These are phyloP conservation scores for Aleiodes leptofemur DNA, from an alignment of 2,888 invertebrate genomes.

Conservation along the genomic window DNA sequence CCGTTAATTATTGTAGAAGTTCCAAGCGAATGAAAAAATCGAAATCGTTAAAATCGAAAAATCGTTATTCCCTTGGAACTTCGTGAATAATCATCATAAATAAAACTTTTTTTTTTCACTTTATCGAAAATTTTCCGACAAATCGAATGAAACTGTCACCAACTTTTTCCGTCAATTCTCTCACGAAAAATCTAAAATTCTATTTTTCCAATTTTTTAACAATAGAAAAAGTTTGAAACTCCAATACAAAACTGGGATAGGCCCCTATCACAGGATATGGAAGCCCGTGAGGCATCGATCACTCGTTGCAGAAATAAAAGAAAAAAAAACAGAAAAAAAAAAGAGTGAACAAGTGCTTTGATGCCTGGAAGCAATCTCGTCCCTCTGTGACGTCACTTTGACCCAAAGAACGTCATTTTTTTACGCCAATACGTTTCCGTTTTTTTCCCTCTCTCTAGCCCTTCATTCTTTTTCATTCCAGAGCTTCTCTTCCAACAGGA, in stretches of 20 bases:
- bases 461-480: neutral
- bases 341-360: constrained; percentile 10
- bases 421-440: neutral
- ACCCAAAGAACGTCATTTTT: constrained; percentile 2
- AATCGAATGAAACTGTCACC: no score
- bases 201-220: neutral
- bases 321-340: neutral
- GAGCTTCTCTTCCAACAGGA: no score
- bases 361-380: constrained; percentile 26
- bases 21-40: no score
- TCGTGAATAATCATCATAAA: no score
- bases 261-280: constrained; percentile 9
- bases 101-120: no score
- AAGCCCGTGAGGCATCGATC: constrained; percentile 24
- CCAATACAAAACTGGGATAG: neutral
- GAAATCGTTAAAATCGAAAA: no score
- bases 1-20: no score
- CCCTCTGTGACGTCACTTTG: constrained; percentile 20
- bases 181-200: neutral
- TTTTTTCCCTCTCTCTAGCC: neutral
- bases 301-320: constrained; percentile 3
- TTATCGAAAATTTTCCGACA: no score
- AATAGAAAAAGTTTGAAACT: neutral
- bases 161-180: no score
- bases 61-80: no score